Evolutionary conservation across 2,113 vertebrate species (phyloP), one percentile per base, ranked within the genome.

Genomic region (Dicaeum eximium): DNA sequence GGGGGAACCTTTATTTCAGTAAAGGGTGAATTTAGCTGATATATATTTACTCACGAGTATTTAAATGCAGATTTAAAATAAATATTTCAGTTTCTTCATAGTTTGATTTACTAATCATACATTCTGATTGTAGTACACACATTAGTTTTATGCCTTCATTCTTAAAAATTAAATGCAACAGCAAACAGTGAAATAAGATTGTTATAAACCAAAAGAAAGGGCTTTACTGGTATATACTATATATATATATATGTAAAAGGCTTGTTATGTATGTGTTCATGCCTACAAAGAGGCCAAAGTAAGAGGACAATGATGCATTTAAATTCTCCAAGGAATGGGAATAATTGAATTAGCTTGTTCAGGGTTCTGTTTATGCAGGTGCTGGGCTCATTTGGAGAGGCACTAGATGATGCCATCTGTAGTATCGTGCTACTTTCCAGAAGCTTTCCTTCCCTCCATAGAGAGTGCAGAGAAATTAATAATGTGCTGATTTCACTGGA

Each of bases 111-210:
- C 20, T 48, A 40, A 66, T 40, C 20, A 10, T 17, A 22, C 5
- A 15, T 87, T 83, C 35, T 42, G 31, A 35, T 33, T 69, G 16
- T 23, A 60, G 30, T 18, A 11, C 16, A 11, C 21, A 16, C 2
- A 3, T 66, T 15, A 35, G 23, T 27, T 73, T 38, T 27, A 5
- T 0, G 0, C 10, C 21, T 73, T 56, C 50, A n/a, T 71, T 70
- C 28, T 81, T 88, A 51, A 6, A 33, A 54, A 64, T 54, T 2
- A 77, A 67, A 64, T 28, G 7, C 2, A 82, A 42, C 57, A 75
- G 42, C 20, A 3, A 79, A 40, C 15, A 66, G 11, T 42, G 27
- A 78, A 35, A 65, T 24, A 23, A 54, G 69, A 47, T 53, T 35
- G 23, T 28, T 38, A 40, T 11, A 53, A 82, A 85, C 13, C 13